Evolutionary conservation across 1,140 invertebrate genomes (phyloP).

Genomic region (Drosophila ficusphila): DNA sequence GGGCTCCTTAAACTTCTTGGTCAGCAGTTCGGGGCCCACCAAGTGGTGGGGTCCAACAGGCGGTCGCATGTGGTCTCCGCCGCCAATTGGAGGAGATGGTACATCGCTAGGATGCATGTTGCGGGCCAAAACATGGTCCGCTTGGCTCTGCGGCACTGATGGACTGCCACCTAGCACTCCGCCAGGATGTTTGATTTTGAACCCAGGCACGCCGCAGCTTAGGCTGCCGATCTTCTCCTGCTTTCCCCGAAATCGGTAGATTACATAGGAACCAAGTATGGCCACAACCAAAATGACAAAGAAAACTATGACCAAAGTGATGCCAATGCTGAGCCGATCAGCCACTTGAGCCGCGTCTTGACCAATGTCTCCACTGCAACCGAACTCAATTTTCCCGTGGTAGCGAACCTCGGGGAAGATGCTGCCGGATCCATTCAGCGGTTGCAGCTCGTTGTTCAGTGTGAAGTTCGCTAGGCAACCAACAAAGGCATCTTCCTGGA

Average conservation of each 20-base stretch:
- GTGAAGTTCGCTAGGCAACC: conserved; percentile 96
- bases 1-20: conserved; percentile 94
- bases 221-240: conserved; percentile 90
- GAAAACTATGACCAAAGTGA: conserved; percentile 96
- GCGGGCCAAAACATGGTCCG: conserved; percentile 86
- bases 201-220: conserved; percentile 84
- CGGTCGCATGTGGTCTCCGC: conserved; percentile 40
- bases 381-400: conserved; percentile 88
- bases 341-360: conserved; percentile 90
- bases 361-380: conserved; percentile 89
- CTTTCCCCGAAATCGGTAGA: conserved; percentile 93
- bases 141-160: conserved; percentile 85
- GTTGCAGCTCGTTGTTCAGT: conserved; percentile 94
- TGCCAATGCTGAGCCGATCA: conserved; percentile 94
- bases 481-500: conserved; percentile 88
- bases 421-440: conserved; percentile 93
- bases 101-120: conserved; percentile 72
- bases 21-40: conserved; percentile 91
- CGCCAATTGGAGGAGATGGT: conserved; percentile 75
- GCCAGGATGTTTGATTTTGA: conserved; percentile 88
- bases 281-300: conserved; percentile 95
- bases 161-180: conserved; percentile 84
- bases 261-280: conserved; percentile 94
- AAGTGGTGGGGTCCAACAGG: conserved; percentile 86
- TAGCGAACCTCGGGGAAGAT: conserved; percentile 89